Conservation (phyloP, 2,797 vertebrate genomes). For the Acrocephalus scirpaceus region DNA sequence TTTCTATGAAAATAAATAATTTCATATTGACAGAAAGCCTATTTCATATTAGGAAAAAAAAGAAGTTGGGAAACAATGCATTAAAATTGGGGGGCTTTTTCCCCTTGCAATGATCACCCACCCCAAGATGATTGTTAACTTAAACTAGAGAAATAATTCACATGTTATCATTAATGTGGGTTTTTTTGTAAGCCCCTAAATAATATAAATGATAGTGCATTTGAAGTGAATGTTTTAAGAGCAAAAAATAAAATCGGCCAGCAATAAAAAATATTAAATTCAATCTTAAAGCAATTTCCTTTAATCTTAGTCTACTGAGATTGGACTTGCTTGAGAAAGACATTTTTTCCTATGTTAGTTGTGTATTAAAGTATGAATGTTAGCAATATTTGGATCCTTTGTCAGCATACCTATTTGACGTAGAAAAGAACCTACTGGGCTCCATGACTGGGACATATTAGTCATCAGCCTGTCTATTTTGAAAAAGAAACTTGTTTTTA, state of each 20-base stretch:
- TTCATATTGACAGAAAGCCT: background rate
- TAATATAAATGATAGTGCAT: background rate
- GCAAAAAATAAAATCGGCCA: background rate
- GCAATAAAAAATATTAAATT: background rate
- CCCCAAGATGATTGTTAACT: background rate
- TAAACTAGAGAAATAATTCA: background rate
- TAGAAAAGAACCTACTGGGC: background rate
- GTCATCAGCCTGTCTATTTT: background rate
- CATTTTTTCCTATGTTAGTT: background rate
- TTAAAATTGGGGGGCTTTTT: background rate
- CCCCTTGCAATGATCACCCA: background rate
- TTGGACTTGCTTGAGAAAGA: background rate
- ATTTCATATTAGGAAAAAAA: background rate
- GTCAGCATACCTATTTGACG: fast-evolving
- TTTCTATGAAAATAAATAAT: background rate
- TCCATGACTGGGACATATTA: background rate
- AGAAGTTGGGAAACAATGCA: background rate
- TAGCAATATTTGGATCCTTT: background rate
- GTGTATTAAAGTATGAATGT: background rate
- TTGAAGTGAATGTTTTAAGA: background rate
- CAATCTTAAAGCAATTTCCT: background rate
- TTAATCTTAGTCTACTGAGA: background rate
- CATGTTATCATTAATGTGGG: background rate
- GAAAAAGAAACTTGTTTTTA: background rate
- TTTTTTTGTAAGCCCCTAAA: background rate